Evolutionary conservation across 1,140 invertebrate genomes (phyloP).

Genomic region (Muscidifurax raptorellus): DNA sequence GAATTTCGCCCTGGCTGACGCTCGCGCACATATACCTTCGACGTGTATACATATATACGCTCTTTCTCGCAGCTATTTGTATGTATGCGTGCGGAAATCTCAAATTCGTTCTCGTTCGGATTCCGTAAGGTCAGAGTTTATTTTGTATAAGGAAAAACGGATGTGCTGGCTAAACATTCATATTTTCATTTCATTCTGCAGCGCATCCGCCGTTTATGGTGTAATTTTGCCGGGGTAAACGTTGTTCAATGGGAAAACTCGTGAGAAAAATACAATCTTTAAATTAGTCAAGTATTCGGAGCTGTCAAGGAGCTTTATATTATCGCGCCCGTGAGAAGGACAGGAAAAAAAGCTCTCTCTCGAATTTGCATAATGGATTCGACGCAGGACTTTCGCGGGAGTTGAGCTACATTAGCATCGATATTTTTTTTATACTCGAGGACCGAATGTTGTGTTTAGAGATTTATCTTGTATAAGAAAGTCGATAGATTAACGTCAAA

Average conservation of each 20-base stretch:
- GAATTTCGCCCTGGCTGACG: constrained; percentile 52
- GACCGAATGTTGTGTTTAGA: background rate
- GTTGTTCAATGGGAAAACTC: too few relatives aligned
- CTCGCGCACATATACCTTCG: too few relatives aligned
- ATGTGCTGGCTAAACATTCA: background rate
- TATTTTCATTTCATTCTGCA: background rate
- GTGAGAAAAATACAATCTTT: background rate
- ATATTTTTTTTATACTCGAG: background rate
- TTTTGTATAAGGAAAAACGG: background rate
- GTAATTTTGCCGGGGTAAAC: too few relatives aligned
- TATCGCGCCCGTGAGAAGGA: background rate
- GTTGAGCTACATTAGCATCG: background rate
- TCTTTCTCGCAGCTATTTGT: background rate
- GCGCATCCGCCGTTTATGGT: background rate
- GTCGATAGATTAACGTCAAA: too few relatives aligned
- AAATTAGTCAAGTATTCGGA: background rate
- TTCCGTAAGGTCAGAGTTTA: background rate
- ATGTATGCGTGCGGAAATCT: background rate
- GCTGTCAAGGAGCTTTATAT: background rate
- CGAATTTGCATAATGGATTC: constrained; percentile 23
- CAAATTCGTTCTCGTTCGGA: background rate
- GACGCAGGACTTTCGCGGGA: background rate
- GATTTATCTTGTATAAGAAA: background rate
- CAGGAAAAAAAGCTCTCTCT: background rate
- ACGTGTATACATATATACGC: too few relatives aligned